A percentile compares a stretch with the other conserved stretches of the same genome.
phyloP scores from a whole-genome alignment of 2,113 vertebrate genomes.

The Chrysochloris asiatica region DNA sequence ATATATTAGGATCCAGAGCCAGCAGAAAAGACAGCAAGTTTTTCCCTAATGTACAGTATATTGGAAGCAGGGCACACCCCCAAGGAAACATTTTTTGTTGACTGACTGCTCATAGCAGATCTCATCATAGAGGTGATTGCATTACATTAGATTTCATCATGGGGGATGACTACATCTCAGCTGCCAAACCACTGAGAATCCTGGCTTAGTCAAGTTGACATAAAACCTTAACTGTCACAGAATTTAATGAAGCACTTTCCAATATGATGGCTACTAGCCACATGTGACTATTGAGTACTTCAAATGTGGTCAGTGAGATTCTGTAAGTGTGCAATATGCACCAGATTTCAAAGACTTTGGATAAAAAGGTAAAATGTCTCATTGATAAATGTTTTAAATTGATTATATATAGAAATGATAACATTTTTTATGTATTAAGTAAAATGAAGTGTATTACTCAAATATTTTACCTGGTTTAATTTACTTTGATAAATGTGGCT shows the following conservation, averaged over 20 bases:
- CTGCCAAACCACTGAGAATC: too few relatives aligned
- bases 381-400: not conserved
- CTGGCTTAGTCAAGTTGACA: too few relatives aligned
- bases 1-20: too few relatives aligned
- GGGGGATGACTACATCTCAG: too few relatives aligned
- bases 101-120: too few relatives aligned
- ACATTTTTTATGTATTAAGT: not conserved
- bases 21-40: too few relatives aligned
- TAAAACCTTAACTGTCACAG: too few relatives aligned
- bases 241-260: fast-evolving
- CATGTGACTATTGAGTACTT: not conserved
- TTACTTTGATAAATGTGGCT: not conserved
- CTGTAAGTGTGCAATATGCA: not conserved
- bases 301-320: not conserved
- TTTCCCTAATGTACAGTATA: too few relatives aligned
- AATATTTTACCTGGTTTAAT: not conserved
- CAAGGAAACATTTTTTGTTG: too few relatives aligned
- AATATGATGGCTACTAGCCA: fast-evolving
- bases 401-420: not conserved
- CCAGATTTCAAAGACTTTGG: not conserved
- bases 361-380: not conserved
- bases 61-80: too few relatives aligned
- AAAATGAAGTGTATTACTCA: not conserved
- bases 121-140: too few relatives aligned
- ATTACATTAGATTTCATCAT: too few relatives aligned